Base-by-base conservation (phyloP, 1,140 invertebrate species). In the Steinernema khuongi region DNA sequence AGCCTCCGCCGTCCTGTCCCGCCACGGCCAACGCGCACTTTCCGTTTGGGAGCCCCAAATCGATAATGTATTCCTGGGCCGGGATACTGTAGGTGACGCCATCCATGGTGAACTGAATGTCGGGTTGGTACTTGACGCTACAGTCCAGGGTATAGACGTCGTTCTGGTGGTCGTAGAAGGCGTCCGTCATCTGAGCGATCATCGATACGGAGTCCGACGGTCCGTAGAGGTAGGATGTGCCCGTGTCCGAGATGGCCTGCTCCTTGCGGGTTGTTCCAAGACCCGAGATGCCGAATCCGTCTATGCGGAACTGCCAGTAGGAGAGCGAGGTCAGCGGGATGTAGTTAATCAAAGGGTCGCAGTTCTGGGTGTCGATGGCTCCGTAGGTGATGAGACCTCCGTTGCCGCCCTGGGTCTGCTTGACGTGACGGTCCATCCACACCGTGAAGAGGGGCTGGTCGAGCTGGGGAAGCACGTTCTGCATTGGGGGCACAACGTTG, bases 161-260 rank as follows among this genome's bases (percentile, higher is more conserved):
- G n/a, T 33, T 73, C 17, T 60, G 17, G 31, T 26, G 32, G 32
- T 77, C 70, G 33, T 77, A 77, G 28, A 36, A 28, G 1, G 75
- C 75, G 22, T 33, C 66, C 2, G 43, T 50, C 26, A 28, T 41
- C 22, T 77, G 36, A 17, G 60, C 70, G n/a, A 77, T 77, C 29
- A 22, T 29, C n/a, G 70, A 30, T 32, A 77, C 36, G 22, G 31
- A 67, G 26, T 71, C 70, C 4, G 19, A 0, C 1, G 74, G 77
- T 22, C 44, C 68, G 66, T 44, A 50, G 0, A 79, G 30, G 29
- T 41, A 76, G 0, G 60, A 68, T 17, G 77, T 79, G 67, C 77
- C 77, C 1, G 77, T 79, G 22, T 79, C 77, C 19, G 74, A 74
- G 31, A 79, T 76, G 18, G 69, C 78, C 44, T 79, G 74, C 7